Percentiles rank a stretch among this genome's conserved stretches.
Evolutionary conservation across 1,140 invertebrate genomes (phyloP).

Genomic region (Macrobrachium nipponense): DNA sequence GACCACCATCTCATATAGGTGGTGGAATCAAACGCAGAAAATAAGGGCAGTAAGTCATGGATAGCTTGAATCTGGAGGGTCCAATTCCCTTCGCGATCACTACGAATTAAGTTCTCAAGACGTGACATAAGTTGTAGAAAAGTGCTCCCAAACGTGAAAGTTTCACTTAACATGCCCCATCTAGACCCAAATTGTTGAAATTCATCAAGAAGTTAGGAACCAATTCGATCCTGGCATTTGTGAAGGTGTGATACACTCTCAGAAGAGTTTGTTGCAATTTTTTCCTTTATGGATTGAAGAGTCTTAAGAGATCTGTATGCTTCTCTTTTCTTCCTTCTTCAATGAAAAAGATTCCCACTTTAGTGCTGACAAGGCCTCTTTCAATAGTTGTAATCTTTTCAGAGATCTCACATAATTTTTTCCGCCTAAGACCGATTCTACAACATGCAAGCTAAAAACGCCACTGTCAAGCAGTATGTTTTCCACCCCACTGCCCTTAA

Average conservation of each 20-base stretch:
- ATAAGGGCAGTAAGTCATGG: not conserved
- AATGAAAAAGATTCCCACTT: no score
- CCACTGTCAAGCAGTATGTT: not conserved
- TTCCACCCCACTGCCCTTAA: not conserved
- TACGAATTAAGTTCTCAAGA: not conserved
- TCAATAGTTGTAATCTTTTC: not conserved
- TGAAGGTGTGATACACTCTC: no score
- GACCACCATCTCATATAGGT: slow-evolving; percentile 7
- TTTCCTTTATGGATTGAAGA: no score
- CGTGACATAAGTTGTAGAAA: not conserved
- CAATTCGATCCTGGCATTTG: no score
- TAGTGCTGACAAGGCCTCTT: no score
- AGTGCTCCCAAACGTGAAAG: not conserved
- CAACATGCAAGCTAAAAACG: not conserved
- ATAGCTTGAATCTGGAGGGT: no score
- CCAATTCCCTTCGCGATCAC: slow-evolving; percentile 7
- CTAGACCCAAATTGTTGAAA: not conserved
- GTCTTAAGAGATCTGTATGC: no score
- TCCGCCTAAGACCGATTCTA: not conserved
- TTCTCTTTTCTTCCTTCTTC: no score
- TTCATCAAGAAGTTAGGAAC: no score
- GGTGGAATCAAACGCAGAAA: not conserved
- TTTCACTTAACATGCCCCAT: not conserved
- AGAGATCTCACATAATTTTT: not conserved
- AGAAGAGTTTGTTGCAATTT: no score